Evolutionary conservation across 2,888 invertebrate species (phyloP), one percentile per base, ranked within the genome.

Genomic region (Rhopalosiphum nymphaeae): DNA sequence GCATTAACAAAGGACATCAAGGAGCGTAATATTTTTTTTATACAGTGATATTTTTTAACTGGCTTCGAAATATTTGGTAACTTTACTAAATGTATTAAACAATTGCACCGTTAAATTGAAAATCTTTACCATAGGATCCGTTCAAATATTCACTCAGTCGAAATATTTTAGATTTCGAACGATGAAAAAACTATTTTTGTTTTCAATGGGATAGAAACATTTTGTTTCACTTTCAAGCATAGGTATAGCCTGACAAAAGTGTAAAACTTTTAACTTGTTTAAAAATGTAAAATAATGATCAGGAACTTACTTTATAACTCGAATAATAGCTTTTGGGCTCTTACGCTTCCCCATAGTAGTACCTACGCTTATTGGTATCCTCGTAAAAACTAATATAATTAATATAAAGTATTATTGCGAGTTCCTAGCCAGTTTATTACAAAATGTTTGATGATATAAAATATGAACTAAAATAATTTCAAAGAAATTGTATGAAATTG

Each of bases 381-480:
- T 78, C 36, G 78, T 21, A 3, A 78, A 78, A 78, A 78, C 78
- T 78, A 78, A 78, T 36, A 78, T 78, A 78, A 78, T 78, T 78
- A 78, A 78, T 42, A 42, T 9, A 78, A 78, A 78, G 78, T 78
- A 78, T 78, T 78, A 78, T 36, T 36, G 78, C 21, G 21, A 78
- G 36, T 78, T 36, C 2, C 78, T 78, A 36, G 36, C 21, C 78
- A 36, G 78, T 78, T 78, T 36, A 78, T 36, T 42, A 78, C 78
- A 78, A 36, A 78, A 78, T 78, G 36, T 78, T 78, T 78, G 36
- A 78, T 78, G 21, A 36, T 78, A 78, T 78, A 78, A 78, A 78
- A 78, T 78, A 78, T 78, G 21, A 78, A 78, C 78, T 9, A 78
- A 78, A 78, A 78, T 78, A 78, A 78, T 78, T 78, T 78, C 78